Base-by-base conservation (phyloP, 2,888 invertebrate genomes). In the Tinea trinotella region DNA sequence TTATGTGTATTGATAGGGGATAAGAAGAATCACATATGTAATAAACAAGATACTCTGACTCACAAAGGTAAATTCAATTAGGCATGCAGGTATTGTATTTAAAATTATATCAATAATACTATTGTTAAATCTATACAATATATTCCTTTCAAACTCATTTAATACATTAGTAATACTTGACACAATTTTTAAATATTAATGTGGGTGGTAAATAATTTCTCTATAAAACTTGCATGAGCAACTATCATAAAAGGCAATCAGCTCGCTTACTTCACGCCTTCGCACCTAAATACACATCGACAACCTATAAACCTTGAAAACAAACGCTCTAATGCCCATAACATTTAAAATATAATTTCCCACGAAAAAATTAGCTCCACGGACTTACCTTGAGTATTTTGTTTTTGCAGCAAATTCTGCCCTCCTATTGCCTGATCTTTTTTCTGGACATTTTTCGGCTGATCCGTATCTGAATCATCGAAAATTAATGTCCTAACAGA, bases 401-500 rank as follows among this genome's bases (percentile, higher is more conserved):
- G 82, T 60, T 83, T 83, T 59, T 83, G 61, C 56, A 81, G 78
- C 57, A 77, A 66, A 30, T 78, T 81, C 35, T 70, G 76, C 58
- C 66, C 77, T 55, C 77, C 67, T 55, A 76, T 67, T 52, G 67
- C 61, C 58, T 81, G 64, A 58, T 79, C 79, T 64, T 82, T 83
- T 61, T 80, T 84, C 73, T 70, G 76, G 50, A 68, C 76, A 62
- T 65, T 62, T 69, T 82, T 83, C 60, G 80, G 75, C 60, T 66
- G 70, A 63, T 90, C 90, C 56, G 87, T 82, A 68, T 91, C 90
- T 53, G 89, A 88, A 77, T 93, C 92, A 74, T 93, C 93, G 71
- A 93, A 93, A 64, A 92, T 88, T 64, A 93, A 87, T 62, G 92
- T 92, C 73, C 93, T 88, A 54, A 93, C 93, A 59, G 93, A 92